Conservation (phyloP, 2,113 vertebrate species). For the Trematocara zebra region DNA sequence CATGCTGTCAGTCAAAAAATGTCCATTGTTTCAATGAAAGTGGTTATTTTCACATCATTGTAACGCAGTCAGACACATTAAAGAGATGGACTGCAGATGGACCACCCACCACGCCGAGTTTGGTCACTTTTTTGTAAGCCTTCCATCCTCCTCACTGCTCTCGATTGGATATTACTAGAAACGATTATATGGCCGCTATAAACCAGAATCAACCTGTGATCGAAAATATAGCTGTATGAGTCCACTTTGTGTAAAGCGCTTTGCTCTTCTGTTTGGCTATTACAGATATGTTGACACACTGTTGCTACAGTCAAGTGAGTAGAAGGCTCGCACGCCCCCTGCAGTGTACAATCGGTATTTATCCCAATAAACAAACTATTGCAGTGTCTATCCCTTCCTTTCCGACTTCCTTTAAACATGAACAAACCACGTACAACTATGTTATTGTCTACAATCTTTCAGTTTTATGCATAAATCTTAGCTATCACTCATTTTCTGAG, state of each 20-base stretch:
- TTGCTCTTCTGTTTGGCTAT: constrained; percentile 1
- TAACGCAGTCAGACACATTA: constrained; percentile 46
- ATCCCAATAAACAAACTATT: background rate
- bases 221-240: background rate
- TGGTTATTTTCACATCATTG: constrained; percentile 49
- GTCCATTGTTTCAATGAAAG: constrained; percentile 21
- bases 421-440: background rate
- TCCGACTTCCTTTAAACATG: background rate
- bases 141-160: background rate
- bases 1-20: constrained; percentile 20
- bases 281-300: constrained; percentile 26
- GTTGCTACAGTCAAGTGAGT: background rate
- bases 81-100: constrained; percentile 48
- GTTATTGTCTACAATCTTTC: background rate
- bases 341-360: background rate
- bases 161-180: background rate
- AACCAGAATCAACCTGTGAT: background rate
- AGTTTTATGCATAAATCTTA: background rate
- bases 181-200: background rate
- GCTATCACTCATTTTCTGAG: background rate
- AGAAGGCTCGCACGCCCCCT: constrained; percentile 46
- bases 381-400: background rate
- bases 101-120: constrained; percentile 68
- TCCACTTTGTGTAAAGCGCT: background rate
- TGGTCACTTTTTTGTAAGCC: constrained; percentile 36